A percentile compares a stretch with the other conserved stretches of the same genome.
phyloP scores from a whole-genome alignment of 2,797 vertebrate species.

The Lagorchestes hirsutus region DNA sequence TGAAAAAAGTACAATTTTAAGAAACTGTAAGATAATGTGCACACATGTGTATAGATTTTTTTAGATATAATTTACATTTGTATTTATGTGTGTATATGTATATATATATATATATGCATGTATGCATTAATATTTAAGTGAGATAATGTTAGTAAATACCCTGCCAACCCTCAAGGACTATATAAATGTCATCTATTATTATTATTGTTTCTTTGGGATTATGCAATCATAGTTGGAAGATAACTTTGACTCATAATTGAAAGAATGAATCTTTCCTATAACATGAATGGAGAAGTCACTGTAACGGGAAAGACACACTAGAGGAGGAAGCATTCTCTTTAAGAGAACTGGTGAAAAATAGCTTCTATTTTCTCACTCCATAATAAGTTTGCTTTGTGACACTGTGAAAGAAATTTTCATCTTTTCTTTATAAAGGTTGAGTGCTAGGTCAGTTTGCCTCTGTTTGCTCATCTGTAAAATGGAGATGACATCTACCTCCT shows the following conservation, averaged over 20 bases:
- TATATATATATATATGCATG: neutral
- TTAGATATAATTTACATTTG: neutral
- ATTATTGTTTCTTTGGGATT: neutral
- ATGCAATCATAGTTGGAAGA: neutral
- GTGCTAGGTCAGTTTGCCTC: neutral
- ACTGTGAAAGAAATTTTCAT: neutral
- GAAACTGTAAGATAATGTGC: neutral
- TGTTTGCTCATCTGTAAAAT: neutral
- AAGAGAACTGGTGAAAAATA: neutral
- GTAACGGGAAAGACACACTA: neutral
- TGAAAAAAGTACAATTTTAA: neutral
- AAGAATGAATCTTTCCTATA: neutral
- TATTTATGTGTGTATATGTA: neutral
- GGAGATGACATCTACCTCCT: neutral
- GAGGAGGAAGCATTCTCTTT: neutral
- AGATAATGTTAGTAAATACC: neutral
- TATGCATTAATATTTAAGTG: neutral
- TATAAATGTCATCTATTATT: neutral
- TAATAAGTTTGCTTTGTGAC: neutral
- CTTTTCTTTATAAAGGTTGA: neutral
- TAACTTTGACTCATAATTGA: neutral
- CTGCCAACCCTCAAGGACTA: neutral
- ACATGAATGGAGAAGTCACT: neutral
- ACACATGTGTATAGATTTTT: neutral
- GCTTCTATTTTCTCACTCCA: neutral